phyloP scores from a whole-genome alignment of 2,888 invertebrate genomes.

The Synergus umbraculus region DNA sequence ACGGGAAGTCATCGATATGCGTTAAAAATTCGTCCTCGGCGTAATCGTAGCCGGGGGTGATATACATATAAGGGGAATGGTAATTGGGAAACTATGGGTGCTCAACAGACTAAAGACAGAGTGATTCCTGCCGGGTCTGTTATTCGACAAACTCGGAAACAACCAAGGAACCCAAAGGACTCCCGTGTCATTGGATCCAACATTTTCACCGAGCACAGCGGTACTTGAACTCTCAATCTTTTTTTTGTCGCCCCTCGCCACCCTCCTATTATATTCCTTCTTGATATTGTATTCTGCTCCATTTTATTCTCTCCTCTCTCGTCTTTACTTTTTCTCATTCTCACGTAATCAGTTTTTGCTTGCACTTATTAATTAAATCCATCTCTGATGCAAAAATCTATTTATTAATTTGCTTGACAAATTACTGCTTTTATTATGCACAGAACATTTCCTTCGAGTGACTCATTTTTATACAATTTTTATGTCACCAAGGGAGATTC shows the following conservation, averaged over 20 bases:
- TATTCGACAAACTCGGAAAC: conserved; percentile 86
- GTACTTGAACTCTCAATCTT: conserved; percentile 78
- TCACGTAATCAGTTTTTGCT: conserved; percentile 46
- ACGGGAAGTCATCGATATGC: conserved; percentile 53
- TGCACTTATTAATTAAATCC: not conserved
- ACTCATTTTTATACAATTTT: conserved; percentile 2
- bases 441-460: not conserved
- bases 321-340: conserved; percentile 44
- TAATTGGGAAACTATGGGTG: conserved; percentile 86
- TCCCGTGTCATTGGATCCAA: conserved; percentile 91
- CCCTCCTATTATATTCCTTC: conserved; percentile 37
- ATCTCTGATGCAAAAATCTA: not conserved
- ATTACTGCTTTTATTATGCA: not conserved
- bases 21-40: conserved; percentile 50
- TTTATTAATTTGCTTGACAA: not conserved
- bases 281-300: conserved; percentile 37
- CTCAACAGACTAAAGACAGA: conserved; percentile 95
- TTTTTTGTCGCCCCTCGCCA: conserved; percentile 46
- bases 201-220: conserved; percentile 96
- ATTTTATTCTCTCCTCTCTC: conserved; percentile 42
- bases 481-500: conserved; percentile 34
- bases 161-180: conserved; percentile 88
- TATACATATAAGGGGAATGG: conserved; percentile 67
- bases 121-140: conserved; percentile 84
- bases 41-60: conserved; percentile 46